Percentiles rank a stretch among this genome's conserved stretches.
Evolutionary conservation across 2,797 vertebrate species (phyloP).

Genomic region (Ctenopoma kingsleyae): DNA sequence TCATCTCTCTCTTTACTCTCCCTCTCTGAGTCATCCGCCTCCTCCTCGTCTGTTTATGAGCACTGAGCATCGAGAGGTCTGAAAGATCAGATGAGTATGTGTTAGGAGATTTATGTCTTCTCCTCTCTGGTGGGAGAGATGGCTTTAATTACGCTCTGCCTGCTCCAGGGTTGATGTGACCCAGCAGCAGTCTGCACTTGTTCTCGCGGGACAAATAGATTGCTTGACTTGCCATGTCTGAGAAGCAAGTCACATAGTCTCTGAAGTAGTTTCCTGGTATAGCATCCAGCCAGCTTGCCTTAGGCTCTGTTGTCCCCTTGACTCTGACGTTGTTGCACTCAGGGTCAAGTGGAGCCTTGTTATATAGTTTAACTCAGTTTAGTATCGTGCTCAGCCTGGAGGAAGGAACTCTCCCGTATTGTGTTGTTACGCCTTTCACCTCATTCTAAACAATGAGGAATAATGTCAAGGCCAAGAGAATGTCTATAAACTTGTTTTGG

Average conservation of each 20-base stretch:
- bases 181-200: slow-evolving; percentile 66
- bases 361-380: slow-evolving; percentile 46
- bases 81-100: slow-evolving; percentile 60
- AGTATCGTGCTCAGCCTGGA: slow-evolving; percentile 11
- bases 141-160: slow-evolving; percentile 76
- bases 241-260: slow-evolving; percentile 57
- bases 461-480: neutral
- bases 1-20: slow-evolving; percentile 18
- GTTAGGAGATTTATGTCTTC: slow-evolving; percentile 74
- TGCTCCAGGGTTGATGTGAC: slow-evolving; percentile 83
- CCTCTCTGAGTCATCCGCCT: slow-evolving; percentile 40
- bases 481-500: slow-evolving; percentile 25
- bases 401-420: slow-evolving; percentile 68
- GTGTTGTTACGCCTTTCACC: slow-evolving; percentile 45
- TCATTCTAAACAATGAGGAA: slow-evolving; percentile 50
- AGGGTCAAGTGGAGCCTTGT: slow-evolving; percentile 55
- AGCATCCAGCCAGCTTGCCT: slow-evolving; percentile 32
- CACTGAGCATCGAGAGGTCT: slow-evolving; percentile 43
- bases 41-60: slow-evolving; percentile 44
- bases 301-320: slow-evolving; percentile 34
- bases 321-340: slow-evolving; percentile 31
- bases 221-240: slow-evolving; percentile 72
- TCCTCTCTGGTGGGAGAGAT: slow-evolving; percentile 67
- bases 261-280: slow-evolving; percentile 51
- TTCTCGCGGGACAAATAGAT: slow-evolving; percentile 73